Evolutionary conservation across 2,888 invertebrate genomes (phyloP).

Genomic region (Coenonympha glycerion): DNA sequence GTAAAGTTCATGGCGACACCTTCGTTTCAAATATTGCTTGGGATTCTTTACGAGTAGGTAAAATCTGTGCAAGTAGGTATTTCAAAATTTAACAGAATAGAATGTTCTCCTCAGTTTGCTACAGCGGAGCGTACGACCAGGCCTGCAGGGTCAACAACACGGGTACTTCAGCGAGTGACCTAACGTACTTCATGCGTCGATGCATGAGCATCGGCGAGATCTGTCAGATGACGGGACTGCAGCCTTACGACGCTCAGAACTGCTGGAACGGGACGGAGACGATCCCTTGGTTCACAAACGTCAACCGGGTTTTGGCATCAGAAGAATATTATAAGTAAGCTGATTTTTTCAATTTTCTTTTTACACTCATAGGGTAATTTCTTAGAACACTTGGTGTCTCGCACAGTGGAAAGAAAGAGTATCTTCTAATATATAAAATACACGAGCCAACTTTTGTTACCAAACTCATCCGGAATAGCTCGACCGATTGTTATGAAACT

Average conservation of each 20-base stretch:
- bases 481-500: too few species aligned
- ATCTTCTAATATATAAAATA: too few species aligned
- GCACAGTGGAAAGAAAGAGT: too few species aligned
- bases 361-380: background rate
- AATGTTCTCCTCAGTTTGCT: constrained; percentile 70
- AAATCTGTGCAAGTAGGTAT: too few species aligned
- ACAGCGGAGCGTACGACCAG: constrained; percentile 78
- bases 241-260: constrained; percentile 56
- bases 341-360: background rate
- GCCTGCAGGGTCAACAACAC: constrained; percentile 63
- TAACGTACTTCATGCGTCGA: constrained; percentile 70
- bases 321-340: constrained; percentile 82
- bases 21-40: too few species aligned
- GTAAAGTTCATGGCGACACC: too few species aligned
- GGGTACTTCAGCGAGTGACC: constrained; percentile 42
- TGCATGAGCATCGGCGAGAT: constrained; percentile 71
- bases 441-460: too few species aligned
- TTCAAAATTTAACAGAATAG: background rate
- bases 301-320: constrained; percentile 75
- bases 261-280: constrained; percentile 54
- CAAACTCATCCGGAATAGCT: too few species aligned
- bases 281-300: constrained; percentile 69
- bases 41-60: too few species aligned
- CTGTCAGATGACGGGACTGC: constrained; percentile 57
- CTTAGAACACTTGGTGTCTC: too few species aligned